These are phyloP conservation scores for Procambarus clarkii DNA, from an alignment of 1,140 invertebrate genomes.

Conservation along the genomic window DNA sequence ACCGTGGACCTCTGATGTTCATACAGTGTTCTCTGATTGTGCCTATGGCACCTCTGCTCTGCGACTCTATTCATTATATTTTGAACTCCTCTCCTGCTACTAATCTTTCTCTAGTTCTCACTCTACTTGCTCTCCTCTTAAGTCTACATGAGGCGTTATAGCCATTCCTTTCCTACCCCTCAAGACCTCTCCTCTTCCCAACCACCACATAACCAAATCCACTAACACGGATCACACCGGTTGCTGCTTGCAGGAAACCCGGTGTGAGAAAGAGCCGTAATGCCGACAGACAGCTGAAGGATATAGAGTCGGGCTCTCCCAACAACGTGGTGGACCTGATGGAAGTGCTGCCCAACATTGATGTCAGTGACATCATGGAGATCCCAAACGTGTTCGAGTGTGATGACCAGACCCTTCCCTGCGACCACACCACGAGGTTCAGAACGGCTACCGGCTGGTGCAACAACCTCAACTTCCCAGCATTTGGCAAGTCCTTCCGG, in stretches of 20 bases:
- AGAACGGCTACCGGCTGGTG: conserved; percentile 81
- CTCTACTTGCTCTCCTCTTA: neutral
- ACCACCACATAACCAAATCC: neutral
- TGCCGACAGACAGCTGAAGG: conserved; percentile 74
- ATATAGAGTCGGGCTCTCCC: conserved; percentile 75
- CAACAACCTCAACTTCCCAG: conserved; percentile 79
- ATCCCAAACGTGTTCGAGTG: conserved; percentile 77
- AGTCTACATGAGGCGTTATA: neutral
- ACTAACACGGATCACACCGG: neutral
- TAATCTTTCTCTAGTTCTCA: neutral
- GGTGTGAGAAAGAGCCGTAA: conserved; percentile 53
- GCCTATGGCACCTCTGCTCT: too few relatives aligned
- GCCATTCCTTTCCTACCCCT: neutral
- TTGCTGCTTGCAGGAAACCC: conserved; percentile 10
- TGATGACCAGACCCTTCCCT: conserved; percentile 79
- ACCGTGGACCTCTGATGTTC: too few relatives aligned
- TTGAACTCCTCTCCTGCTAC: neutral
- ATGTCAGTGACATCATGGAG: conserved; percentile 76
- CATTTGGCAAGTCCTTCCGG: conserved; percentile 77
- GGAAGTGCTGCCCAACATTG: conserved; percentile 77
- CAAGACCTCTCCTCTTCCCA: neutral
- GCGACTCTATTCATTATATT: too few relatives aligned
- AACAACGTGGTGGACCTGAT: conserved; percentile 76
- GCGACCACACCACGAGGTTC: conserved; percentile 80
- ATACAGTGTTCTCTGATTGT: too few relatives aligned